These are phyloP conservation scores for Euphonia xanthogaster DNA, from an alignment of 2,797 vertebrate genomes.

Conservation along the genomic window DNA sequence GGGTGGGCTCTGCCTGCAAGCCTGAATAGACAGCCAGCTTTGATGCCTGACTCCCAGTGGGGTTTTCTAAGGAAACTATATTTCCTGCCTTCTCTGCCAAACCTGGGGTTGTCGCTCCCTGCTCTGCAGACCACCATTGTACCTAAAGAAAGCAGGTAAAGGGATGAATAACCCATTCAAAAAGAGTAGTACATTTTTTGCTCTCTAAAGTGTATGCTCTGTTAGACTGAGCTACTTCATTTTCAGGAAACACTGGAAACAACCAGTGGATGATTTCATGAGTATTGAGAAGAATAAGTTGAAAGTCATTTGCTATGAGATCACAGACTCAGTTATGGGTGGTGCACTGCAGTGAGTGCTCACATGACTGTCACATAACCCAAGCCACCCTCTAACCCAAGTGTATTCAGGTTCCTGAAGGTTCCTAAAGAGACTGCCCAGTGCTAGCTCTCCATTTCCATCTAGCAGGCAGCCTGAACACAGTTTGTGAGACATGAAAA, in stretches of 20 bases:
- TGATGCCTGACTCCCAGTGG: background rate
- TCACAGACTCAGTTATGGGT: background rate
- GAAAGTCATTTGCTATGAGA: background rate
- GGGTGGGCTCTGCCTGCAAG: background rate
- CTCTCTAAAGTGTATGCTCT: background rate
- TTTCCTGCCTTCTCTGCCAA: background rate
- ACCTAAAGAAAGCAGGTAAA: background rate
- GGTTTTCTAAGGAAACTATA: background rate
- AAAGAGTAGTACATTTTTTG: background rate
- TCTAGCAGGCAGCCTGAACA: background rate
- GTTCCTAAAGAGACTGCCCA: background rate
- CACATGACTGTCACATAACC: background rate
- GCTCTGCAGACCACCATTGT: background rate
- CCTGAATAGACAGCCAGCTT: background rate
- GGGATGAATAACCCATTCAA: background rate
- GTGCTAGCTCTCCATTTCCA: background rate
- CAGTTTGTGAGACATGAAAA: background rate
- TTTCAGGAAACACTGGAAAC: background rate
- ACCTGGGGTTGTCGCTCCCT: background rate
- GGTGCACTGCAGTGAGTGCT: background rate
- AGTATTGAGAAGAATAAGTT: background rate
- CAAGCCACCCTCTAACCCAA: background rate
- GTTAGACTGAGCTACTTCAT: background rate
- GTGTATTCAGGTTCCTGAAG: background rate
- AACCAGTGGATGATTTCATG: background rate